Evolutionary conservation across 1,140 invertebrate genomes (phyloP).

Genomic region (Bursaphelenchus mucronatus): DNA sequence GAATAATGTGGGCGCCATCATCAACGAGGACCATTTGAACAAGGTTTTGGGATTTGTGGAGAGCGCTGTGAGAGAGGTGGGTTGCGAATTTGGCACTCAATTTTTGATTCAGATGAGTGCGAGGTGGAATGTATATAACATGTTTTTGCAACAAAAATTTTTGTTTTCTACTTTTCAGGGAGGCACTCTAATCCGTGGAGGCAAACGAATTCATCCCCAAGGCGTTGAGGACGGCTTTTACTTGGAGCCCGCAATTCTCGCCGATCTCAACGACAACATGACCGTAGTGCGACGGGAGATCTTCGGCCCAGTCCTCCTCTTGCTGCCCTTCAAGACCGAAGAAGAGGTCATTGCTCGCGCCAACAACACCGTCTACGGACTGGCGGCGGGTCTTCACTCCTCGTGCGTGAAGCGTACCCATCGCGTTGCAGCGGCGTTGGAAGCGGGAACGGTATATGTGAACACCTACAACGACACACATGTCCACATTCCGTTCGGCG

Average conservation of each 20-base stretch:
- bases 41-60: slow-evolving; percentile 65
- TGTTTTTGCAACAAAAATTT: not conserved
- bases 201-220: slow-evolving; percentile 62
- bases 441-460: slow-evolving; percentile 66
- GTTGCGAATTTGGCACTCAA: not conserved
- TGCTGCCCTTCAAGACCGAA: slow-evolving; percentile 65
- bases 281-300: slow-evolving; percentile 66
- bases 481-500: slow-evolving; percentile 46
- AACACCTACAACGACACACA: slow-evolving; percentile 59
- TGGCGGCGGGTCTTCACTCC: slow-evolving; percentile 66
- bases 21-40: slow-evolving; percentile 64
- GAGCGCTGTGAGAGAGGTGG: slow-evolving; percentile 64
- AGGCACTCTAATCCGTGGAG: slow-evolving; percentile 65
- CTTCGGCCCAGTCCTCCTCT: slow-evolving; percentile 65
- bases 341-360: slow-evolving; percentile 66
- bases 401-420: slow-evolving; percentile 56
- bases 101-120: not conserved
- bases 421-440: slow-evolving; percentile 60
- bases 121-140: not conserved
- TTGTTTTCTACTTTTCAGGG: slow-evolving; percentile 61
- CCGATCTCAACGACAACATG: slow-evolving; percentile 63
- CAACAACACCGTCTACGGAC: slow-evolving; percentile 65
- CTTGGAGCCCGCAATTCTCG: slow-evolving; percentile 55
- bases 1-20: slow-evolving; percentile 65
- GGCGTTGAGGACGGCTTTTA: slow-evolving; percentile 55